phyloP scores from a whole-genome alignment of 2,888 invertebrate species.

The Drosophila vallismaia region DNA sequence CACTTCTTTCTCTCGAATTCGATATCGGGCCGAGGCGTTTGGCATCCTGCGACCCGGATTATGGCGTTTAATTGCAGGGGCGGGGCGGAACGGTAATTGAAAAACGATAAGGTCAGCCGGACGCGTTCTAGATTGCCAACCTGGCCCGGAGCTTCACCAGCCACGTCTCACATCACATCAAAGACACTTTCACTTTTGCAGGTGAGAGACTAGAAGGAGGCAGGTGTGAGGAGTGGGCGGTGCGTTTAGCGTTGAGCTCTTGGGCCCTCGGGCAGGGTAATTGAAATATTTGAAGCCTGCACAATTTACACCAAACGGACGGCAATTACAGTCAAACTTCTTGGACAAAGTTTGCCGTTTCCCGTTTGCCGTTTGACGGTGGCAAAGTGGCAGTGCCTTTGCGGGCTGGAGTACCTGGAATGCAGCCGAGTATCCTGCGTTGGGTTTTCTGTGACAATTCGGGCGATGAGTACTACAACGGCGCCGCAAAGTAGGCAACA shows the following conservation, averaged over 20 bases:
- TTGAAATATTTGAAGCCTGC: constrained; percentile 46
- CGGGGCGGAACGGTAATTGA: constrained; percentile 57
- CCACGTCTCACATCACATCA: constrained; percentile 28
- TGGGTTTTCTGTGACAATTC: constrained; percentile 19
- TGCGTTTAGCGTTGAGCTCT: no score
- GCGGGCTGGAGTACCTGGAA: constrained; percentile 6
- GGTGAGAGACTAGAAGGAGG: neutral
- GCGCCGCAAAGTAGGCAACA: constrained; percentile 16
- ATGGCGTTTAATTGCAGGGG: constrained; percentile 60
- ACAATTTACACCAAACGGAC: constrained; percentile 34
- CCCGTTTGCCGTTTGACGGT: neutral
- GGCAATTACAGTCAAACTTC: constrained; percentile 27
- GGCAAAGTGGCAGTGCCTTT: constrained; percentile 7
- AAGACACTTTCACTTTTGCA: constrained; percentile 13
- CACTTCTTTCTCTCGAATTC: constrained; percentile 28
- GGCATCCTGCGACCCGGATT: constrained; percentile 47
- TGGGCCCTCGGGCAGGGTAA: constrained; percentile 28
- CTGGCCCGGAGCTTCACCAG: neutral
- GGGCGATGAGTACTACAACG: constrained; percentile 17
- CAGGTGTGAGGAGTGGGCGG: constrained; percentile 5
- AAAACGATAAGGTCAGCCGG: constrained; percentile 61
- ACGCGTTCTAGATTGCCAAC: constrained; percentile 10
- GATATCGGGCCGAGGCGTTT: constrained; percentile 14
- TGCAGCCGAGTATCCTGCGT: constrained; percentile 13
- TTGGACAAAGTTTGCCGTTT: constrained; percentile 27